phyloP scores from a whole-genome alignment of 1,140 invertebrate genomes.

The Eumaeus atala region DNA sequence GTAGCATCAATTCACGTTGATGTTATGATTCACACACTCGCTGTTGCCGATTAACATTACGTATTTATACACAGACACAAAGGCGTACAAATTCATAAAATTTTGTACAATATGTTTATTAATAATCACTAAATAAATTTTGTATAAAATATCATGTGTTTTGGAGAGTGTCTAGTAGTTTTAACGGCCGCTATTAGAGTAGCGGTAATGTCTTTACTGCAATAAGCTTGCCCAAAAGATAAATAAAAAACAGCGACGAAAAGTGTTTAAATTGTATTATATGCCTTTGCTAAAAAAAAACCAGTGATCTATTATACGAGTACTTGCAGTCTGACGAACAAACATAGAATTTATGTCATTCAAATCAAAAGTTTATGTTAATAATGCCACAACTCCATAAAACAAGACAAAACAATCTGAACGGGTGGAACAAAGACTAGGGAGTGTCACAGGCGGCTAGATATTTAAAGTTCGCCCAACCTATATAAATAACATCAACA shows the following conservation, averaged over 20 bases:
- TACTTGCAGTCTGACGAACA: too few relatives aligned
- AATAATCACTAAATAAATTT: not conserved
- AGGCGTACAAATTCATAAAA: not conserved
- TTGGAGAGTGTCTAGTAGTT: not conserved
- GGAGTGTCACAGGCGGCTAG: constrained; percentile 35
- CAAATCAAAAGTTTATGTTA: too few relatives aligned
- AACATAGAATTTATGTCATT: too few relatives aligned
- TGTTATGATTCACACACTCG: too few relatives aligned
- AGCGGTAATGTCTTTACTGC: not conserved
- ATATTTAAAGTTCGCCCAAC: constrained; percentile 30
- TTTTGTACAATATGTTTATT: constrained; percentile 1
- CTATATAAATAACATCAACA: constrained; percentile 57
- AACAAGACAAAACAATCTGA: constrained; percentile 3
- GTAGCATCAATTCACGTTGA: too few relatives aligned
- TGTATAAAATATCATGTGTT: not conserved
- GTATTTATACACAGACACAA: too few relatives aligned
- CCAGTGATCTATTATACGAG: too few relatives aligned
- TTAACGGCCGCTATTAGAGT: not conserved
- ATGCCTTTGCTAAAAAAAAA: too few relatives aligned
- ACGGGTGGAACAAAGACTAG: constrained; percentile 4
- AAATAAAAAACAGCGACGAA: too few relatives aligned
- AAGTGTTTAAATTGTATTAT: too few relatives aligned
- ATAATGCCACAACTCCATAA: not conserved
- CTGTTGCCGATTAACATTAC: too few relatives aligned
- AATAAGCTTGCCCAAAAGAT: not conserved